Evolutionary conservation across 2,888 invertebrate species (phyloP).

Genomic region (Mesorhabditis spiculigera): DNA sequence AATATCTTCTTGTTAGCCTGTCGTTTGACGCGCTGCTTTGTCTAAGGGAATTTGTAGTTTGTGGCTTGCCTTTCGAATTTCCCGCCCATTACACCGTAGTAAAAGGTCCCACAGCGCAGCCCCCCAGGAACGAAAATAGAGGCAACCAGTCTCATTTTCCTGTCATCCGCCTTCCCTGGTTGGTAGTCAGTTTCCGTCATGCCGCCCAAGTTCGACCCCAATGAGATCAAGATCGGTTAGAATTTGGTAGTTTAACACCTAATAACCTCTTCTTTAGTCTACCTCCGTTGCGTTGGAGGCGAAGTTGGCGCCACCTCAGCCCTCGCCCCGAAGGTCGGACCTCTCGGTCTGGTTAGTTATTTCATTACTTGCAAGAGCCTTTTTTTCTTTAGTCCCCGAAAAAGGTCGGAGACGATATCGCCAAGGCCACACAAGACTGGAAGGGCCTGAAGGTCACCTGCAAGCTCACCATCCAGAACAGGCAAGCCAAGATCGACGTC

Average conservation of each 20-base stretch:
- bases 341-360: slow-evolving; percentile 80
- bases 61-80: too few relatives aligned
- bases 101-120: too few relatives aligned
- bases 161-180: slow-evolving; percentile 16
- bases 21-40: too few relatives aligned
- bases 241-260: slow-evolving; percentile 41
- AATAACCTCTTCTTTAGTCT: slow-evolving; percentile 70
- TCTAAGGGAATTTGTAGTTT: too few relatives aligned
- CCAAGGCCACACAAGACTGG: slow-evolving; percentile 97
- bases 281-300: slow-evolving; percentile 93
- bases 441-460: slow-evolving; percentile 98
- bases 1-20: too few relatives aligned
- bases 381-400: slow-evolving; percentile 76
- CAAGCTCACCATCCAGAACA: slow-evolving; percentile 86
- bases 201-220: slow-evolving; percentile 95
- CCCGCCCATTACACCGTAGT: too few relatives aligned
- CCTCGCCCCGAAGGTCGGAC: slow-evolving; percentile 98
- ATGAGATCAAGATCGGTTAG: slow-evolving; percentile 92
- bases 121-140: too few relatives aligned
- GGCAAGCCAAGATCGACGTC: slow-evolving; percentile 92
- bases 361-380: slow-evolving; percentile 66
- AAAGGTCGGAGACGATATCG: slow-evolving; percentile 99
- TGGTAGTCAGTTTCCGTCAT: slow-evolving; percentile 55
- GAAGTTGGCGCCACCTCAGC: slow-evolving; percentile 99
- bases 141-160: slow-evolving; percentile 12